phyloP scores from a whole-genome alignment of 2,797 vertebrate genomes.

The Margarornis squamiger region DNA sequence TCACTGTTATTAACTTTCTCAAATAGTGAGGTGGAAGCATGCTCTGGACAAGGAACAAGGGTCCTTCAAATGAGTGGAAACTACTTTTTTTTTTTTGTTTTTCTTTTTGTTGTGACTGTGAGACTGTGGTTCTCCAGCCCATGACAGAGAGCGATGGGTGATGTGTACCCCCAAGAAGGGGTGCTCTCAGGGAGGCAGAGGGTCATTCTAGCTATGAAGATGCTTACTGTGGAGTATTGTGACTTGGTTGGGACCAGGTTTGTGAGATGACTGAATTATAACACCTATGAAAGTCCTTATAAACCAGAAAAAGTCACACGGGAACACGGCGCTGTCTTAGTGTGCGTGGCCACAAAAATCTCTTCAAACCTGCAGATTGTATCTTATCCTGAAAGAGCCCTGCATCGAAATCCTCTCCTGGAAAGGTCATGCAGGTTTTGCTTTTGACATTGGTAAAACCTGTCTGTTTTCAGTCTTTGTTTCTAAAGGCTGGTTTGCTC shows the following conservation, averaged over 20 bases:
- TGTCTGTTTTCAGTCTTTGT: background rate
- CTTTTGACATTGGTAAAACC: background rate
- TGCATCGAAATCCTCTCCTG: background rate
- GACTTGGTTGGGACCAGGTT: background rate
- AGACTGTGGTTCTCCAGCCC: background rate
- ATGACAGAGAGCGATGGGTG: background rate
- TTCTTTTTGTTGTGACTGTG: background rate
- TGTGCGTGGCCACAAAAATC: fast-evolving
- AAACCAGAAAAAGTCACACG: background rate
- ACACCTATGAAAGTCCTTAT: fast-evolving
- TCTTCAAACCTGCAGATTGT: background rate
- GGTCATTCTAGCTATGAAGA: background rate
- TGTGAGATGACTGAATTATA: background rate
- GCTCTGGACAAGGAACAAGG: background rate
- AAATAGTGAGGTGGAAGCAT: background rate
- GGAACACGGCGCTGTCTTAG: background rate
- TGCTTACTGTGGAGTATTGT: background rate
- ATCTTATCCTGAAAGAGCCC: background rate
- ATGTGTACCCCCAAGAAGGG: background rate
- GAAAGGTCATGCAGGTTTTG: background rate
- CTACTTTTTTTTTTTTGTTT: background rate
- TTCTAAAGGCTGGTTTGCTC: background rate
- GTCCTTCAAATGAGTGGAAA: background rate
- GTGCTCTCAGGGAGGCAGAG: background rate
- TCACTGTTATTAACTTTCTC: conserved; percentile 21